These are phyloP conservation scores for Carassius gibelio DNA, from an alignment of 2,113 vertebrate species.

Conservation along the genomic window DNA sequence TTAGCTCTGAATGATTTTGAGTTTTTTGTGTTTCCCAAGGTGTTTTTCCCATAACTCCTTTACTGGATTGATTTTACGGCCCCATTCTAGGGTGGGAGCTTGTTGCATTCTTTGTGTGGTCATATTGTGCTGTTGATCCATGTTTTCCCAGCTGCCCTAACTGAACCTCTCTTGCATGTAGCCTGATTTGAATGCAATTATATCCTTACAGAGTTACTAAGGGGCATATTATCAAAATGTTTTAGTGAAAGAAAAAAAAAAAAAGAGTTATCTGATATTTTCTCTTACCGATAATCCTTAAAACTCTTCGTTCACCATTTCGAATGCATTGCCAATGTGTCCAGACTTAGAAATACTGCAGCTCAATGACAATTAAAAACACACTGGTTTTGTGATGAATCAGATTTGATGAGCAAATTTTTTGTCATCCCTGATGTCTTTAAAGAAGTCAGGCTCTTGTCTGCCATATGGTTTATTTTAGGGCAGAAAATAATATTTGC, in stretches of 20 bases:
- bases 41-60: not conserved
- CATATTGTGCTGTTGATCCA: not conserved
- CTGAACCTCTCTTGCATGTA: not conserved
- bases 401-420: not conserved
- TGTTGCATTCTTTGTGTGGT: constrained; percentile 23
- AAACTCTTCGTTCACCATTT: not conserved
- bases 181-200: not conserved
- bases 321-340: not conserved
- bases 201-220: not conserved
- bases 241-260: not conserved
- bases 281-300: not conserved
- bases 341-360: not conserved
- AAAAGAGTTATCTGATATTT: not conserved
- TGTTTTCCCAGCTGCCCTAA: constrained; percentile 20
- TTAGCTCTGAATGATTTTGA: not conserved
- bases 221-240: not conserved
- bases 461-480: not conserved
- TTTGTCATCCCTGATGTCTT: not conserved
- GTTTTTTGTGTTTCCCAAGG: not conserved
- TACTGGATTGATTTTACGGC: not conserved
- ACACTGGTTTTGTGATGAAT: not conserved
- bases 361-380: not conserved
- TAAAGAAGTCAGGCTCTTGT: not conserved
- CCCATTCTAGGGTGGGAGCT: not conserved
- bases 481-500: not conserved